These are phyloP conservation scores for Borostomias antarcticus DNA, from an alignment of 2,797 vertebrate genomes.

Conservation along the genomic window DNA sequence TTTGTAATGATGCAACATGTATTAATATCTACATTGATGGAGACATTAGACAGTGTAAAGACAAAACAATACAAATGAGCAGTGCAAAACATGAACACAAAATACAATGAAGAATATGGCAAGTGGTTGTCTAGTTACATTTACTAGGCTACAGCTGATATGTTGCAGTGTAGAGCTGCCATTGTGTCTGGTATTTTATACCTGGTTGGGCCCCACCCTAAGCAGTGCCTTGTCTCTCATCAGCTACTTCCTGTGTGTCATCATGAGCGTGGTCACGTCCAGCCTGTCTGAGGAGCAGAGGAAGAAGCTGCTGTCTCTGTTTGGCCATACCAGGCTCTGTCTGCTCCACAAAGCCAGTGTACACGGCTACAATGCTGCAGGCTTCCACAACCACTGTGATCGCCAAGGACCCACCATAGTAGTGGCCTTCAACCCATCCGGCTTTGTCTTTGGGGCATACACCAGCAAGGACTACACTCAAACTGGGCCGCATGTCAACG, in stretches of 20 bases:
- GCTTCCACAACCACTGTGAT: conserved; percentile 58
- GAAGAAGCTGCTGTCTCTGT: conserved; percentile 56
- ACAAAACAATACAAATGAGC: too few species aligned
- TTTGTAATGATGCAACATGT: too few species aligned
- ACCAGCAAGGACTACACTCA: conserved; percentile 52
- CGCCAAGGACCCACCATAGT: conserved; percentile 59
- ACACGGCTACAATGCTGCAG: conserved; percentile 40
- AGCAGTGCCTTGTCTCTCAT: not conserved
- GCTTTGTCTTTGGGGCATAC: conserved; percentile 66
- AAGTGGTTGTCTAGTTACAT: too few species aligned
- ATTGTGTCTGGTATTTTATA: too few species aligned
- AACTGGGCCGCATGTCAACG: not conserved
- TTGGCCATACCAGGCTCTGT: conserved; percentile 52
- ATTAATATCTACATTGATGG: too few species aligned
- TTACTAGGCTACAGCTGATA: too few species aligned
- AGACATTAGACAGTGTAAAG: too few species aligned
- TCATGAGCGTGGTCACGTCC: conserved; percentile 60
- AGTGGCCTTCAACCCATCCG: conserved; percentile 55
- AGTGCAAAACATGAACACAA: too few species aligned
- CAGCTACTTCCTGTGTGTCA: not conserved
- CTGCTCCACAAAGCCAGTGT: conserved; percentile 71
- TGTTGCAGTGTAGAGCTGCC: too few species aligned
- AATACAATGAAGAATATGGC: too few species aligned
- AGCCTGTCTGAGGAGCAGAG: conserved; percentile 50
- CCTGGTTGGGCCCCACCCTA: too few species aligned